Base-by-base conservation (phyloP, 2,888 invertebrate genomes). In the Arenicola marina region DNA sequence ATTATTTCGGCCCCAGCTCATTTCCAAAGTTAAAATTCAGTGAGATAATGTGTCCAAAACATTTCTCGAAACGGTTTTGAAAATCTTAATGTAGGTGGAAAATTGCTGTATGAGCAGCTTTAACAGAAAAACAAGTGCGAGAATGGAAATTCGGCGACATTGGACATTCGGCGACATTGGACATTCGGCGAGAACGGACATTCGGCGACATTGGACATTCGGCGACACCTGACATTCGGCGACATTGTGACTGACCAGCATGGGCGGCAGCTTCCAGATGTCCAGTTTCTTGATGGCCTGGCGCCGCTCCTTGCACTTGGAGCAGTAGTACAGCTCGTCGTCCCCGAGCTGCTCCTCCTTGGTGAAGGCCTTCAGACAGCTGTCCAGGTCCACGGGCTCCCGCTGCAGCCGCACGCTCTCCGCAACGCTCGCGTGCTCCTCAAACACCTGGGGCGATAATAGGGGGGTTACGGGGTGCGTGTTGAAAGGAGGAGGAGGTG, bases 211-310 rank as follows among this genome's bases (percentile, higher is more conserved):
- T n/a, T n/a, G n/a, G n/a, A n/a, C n/a, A n/a, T n/a, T n/a, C n/a
- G n/a, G n/a, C n/a, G n/a, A 15, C 18, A 38, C 18, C 38, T 15
- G 38, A 15, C 18, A 38, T 15, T 15, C 18, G 18, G 11, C 18
- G 18, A 15, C 18, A 38, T 38, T 38, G 18, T 48, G 7, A 48
- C 79, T 73, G 59, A 93, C 93, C 82, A 95, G 85, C 74, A 95
- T 89, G 15, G 94, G 93, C 62, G 95, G 95, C 72, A 93, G 84
- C 72, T 91, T 87, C 94, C 95, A 95, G 58, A 95, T 91, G 83
- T 94, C 93, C 78, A 95, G 86, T 81, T 92, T 93, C 85, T 95
- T 95, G 70, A 91, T 90, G 60, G 95, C 93, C 59, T 92, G 89
- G 79, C 92, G 92, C 78, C 89, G 90, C 74, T 89, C 87, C 78